Evolutionary conservation across 2,113 vertebrate genomes (phyloP), one percentile per base, ranked within the genome.

Genomic region (Gorilla gorilla): DNA sequence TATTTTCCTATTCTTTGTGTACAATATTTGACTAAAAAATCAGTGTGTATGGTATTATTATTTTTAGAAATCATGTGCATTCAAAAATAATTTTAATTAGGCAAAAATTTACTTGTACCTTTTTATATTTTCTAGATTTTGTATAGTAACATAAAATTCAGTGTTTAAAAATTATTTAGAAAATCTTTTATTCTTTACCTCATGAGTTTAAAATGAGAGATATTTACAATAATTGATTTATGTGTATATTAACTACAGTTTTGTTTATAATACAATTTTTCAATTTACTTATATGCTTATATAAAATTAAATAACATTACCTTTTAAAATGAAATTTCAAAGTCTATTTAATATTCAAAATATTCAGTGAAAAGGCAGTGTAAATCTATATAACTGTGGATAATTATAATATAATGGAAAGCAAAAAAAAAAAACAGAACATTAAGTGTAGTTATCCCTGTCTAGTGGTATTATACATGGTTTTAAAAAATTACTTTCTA

Each of bases 271-370:
- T 43, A 89, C 35, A 84, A 20, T 89, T 61, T 55, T 80, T 91
- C 35, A 45, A 72, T 61, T 52, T 85, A 79, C 5, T 55, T 25
- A 22, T 6, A 38, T 55, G 30, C 40, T 79, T 79, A 73, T 10
- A 50, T 92, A 40, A 38, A 3, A 52, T 76, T 94, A 70, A 81
- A 27, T 78, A 59, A 79, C 45, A 0, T 7, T 91, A 27, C 17
- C 1, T 96, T 96, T 93, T 64, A 72, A 93, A 95, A 76, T 82
- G 72, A 87, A 78, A 27, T 40, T 48, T 86, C 32, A 82, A 72
- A 83, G 12, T 78, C 23, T 6, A 50, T 25, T 78, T 70, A 93
- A 38, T 50, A 22, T 78, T 50, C 11, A 86, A 93, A 78, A 78
- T 50, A 32, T 18, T 94, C 10, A 78, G 1, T 50, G 8, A 45